These are phyloP conservation scores for Cotesia chilonis DNA, from an alignment of 1,140 invertebrate genomes.

Conservation along the genomic window DNA sequence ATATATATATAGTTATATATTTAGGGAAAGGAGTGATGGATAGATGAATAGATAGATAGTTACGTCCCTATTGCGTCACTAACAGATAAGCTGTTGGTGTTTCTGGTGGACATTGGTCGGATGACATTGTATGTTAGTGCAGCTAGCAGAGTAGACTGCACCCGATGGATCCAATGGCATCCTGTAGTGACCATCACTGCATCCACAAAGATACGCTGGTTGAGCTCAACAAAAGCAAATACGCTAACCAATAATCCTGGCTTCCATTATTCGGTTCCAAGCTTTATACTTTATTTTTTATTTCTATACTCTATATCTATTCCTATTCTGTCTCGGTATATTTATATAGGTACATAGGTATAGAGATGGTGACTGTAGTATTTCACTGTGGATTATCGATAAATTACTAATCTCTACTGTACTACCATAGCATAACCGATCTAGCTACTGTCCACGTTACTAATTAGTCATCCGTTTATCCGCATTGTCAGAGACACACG, in stretches of 20 bases:
- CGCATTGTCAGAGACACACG: conserved; percentile 29
- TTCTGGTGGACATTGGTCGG: conserved; percentile 19
- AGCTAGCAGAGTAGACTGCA: background rate
- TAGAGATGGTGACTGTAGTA: background rate
- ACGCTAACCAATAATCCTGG: conserved; percentile 13
- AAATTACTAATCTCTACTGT: conserved; percentile 29
- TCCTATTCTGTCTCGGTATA: too few relatives aligned
- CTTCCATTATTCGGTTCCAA: background rate
- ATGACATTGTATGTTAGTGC: conserved; percentile 18
- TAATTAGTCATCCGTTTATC: conserved; percentile 33
- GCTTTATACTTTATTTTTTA: background rate
- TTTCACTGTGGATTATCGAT: conserved; percentile 17
- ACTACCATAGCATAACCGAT: background rate
- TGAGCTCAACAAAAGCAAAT: conserved; percentile 23
- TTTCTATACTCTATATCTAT: background rate
- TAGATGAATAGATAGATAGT: conserved; percentile 29
- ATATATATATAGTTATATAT: too few relatives aligned
- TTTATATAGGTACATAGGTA: too few relatives aligned
- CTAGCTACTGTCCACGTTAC: conserved; percentile 20
- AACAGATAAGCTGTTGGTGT: conserved; percentile 35
- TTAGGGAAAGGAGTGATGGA: background rate
- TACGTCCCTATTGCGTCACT: conserved; percentile 31
- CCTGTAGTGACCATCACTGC: conserved; percentile 20
- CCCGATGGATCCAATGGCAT: conserved; percentile 10
- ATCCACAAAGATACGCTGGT: conserved; percentile 36